Evolutionary conservation across 2,888 invertebrate genomes (phyloP).

Genomic region (Aphodius sticticus): DNA sequence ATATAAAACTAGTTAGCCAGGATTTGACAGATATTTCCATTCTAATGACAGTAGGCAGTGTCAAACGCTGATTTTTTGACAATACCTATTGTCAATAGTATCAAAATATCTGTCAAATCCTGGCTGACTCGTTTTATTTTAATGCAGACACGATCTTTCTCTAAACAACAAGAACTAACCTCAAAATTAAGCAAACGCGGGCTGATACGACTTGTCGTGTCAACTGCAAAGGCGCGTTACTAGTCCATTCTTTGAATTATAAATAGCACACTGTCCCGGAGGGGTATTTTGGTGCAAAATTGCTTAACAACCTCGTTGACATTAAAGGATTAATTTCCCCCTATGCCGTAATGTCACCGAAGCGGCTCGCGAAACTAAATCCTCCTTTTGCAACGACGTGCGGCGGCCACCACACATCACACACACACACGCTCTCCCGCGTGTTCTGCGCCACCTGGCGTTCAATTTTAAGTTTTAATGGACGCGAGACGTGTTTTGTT

Average conservation of each 20-base stretch:
- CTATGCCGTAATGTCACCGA: constrained; percentile 15
- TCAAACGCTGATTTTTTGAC: too few species aligned
- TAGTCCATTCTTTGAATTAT: background rate
- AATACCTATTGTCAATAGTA: too few species aligned
- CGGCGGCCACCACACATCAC: background rate
- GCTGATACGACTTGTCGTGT: background rate
- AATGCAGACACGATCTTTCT: too few species aligned
- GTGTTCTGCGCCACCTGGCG: constrained; percentile 14
- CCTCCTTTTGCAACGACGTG: constrained; percentile 8
- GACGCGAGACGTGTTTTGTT: constrained; percentile 10
- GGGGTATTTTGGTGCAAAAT: background rate
- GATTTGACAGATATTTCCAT: too few species aligned
- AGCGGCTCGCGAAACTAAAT: constrained; percentile 10
- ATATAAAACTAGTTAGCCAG: too few species aligned
- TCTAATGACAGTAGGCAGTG: too few species aligned
- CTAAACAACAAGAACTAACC: background rate
- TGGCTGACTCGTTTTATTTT: too few species aligned
- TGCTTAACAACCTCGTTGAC: constrained; percentile 4
- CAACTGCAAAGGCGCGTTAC: background rate
- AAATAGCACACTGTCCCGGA: background rate
- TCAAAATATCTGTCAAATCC: too few species aligned
- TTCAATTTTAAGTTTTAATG: constrained; percentile 25
- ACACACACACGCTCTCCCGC: background rate
- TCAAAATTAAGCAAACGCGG: background rate
- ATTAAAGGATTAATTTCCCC: constrained; percentile 11